These are phyloP conservation scores for Cyprinodon tularosa DNA, from an alignment of 2,113 vertebrate species.

Conservation along the genomic window DNA sequence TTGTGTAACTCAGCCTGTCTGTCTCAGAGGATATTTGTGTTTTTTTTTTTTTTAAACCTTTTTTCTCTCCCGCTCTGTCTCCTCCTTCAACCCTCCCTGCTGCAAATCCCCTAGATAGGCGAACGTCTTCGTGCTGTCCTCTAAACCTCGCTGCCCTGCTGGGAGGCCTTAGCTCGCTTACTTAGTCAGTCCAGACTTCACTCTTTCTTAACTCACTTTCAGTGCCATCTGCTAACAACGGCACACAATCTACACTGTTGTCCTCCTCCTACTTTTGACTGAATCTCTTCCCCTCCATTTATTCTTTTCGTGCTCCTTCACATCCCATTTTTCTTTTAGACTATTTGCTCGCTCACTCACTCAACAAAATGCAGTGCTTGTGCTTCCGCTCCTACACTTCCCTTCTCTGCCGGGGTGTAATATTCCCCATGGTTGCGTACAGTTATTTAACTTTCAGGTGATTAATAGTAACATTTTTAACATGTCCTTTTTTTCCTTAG, in stretches of 20 bases:
- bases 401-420: not conserved
- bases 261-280: slow-evolving; percentile 46
- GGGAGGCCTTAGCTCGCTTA: slow-evolving; percentile 48
- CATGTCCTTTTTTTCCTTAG: not conserved
- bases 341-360: slow-evolving; percentile 29
- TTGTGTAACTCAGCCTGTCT: slow-evolving; percentile 21
- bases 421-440: slow-evolving; percentile 6
- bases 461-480: slow-evolving; percentile 5
- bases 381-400: slow-evolving; percentile 12
- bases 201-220: slow-evolving; percentile 45
- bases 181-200: slow-evolving; percentile 59
- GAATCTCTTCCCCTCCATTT: slow-evolving; percentile 64
- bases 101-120: slow-evolving; percentile 53
- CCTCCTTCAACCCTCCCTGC: not conserved
- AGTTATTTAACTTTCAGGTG: slow-evolving; percentile 20
- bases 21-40: slow-evolving; percentile 39
- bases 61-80: slow-evolving; percentile 13
- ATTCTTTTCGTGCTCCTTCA: slow-evolving; percentile 54
- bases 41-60: not conserved
- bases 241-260: slow-evolving; percentile 55
- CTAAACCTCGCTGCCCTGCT: slow-evolving; percentile 52
- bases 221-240: slow-evolving; percentile 30
- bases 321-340: slow-evolving; percentile 46
- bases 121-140: slow-evolving; percentile 63
- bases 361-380: slow-evolving; percentile 29